Base-by-base conservation (phyloP, 1,140 invertebrate species). In the Drosophila baimaii region DNA sequence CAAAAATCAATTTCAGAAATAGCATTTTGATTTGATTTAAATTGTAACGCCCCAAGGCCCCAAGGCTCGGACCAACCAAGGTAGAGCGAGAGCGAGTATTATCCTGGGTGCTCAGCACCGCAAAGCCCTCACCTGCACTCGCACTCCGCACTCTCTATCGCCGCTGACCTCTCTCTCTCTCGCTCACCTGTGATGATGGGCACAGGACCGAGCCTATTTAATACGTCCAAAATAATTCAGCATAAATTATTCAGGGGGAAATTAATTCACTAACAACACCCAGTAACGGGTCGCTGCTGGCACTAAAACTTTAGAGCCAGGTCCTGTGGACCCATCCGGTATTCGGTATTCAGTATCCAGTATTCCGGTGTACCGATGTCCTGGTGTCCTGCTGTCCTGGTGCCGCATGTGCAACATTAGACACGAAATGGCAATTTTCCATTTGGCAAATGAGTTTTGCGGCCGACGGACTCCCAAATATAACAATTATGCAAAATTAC, bases 401-500 rank as follows among this genome's bases (percentile, higher is more conserved):
- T 54, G 83, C 78, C 69, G 74, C 88, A 90, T 84, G 83, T 88
- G 79, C 77, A 84, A 81, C 88, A 84, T 83, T 90, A 90, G 74
- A 86, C 81, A 90, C 85, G 86, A 90, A 90, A 90, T 88, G 88
- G 81, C 81, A 91, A 90, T 81, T 90, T 90, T 90, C 88, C 88
- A 90, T 90, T 90, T 90, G 88, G 80, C 89, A 90, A 90, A 90
- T 90, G 88, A 90, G 83, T 91, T 90, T 90, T 90, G 84, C 84
- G 84, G 88, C 81, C 81, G 84, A 79, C 81, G 77, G 89, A 90
- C 78, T 82, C 82, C 88, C 84, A 89, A 90, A 83, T 82, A 91
- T 76, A 90, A 82, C 89, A 91, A 91, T 91, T 91, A 91, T 91
- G 89, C 89, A 91, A 91, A 91, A 91, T 91, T 91, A 91, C 89